phyloP scores from a whole-genome alignment of 2,888 invertebrate genomes.

The Laspeyria flexula region DNA sequence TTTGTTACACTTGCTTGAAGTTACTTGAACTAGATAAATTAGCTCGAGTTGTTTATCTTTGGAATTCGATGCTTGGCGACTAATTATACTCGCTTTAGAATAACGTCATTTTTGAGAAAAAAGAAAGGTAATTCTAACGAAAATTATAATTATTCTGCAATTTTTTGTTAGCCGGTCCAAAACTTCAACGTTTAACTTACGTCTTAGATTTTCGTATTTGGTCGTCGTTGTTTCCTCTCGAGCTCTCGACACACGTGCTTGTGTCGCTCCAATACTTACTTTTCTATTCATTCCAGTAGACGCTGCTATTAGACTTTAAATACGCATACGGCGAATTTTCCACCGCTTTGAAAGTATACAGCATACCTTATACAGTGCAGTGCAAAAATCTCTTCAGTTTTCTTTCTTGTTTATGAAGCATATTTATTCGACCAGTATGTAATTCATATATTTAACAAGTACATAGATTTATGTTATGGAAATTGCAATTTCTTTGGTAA shows the following conservation, averaged over 20 bases:
- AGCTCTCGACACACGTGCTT: conserved; percentile 2
- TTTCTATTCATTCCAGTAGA: conserved; percentile 51
- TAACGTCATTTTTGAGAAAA: background rate
- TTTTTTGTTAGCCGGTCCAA: background rate
- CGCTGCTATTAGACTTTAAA: conserved; percentile 47
- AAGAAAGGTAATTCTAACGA: background rate
- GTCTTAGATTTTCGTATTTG: background rate
- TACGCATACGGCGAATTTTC: conserved; percentile 50
- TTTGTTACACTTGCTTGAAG: conserved; percentile 51
- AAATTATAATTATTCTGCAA: too few species aligned
- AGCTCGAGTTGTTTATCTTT: conserved; percentile 34
- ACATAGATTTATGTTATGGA: too few species aligned
- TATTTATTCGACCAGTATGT: too few species aligned
- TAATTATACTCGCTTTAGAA: conserved; percentile 5
- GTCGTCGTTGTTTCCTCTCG: background rate
- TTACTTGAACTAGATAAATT: conserved; percentile 57
- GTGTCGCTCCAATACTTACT: conserved; percentile 23
- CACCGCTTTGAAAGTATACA: conserved; percentile 46
- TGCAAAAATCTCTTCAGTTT: conserved; percentile 14
- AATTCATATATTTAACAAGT: too few species aligned
- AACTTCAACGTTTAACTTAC: background rate
- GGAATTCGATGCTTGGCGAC: conserved; percentile 12
- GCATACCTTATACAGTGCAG: conserved; percentile 32
- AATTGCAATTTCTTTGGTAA: too few species aligned
- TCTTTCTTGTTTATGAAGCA: background rate